These are phyloP conservation scores for Grus americana DNA, from an alignment of 2,113 vertebrate species.

Conservation along the genomic window DNA sequence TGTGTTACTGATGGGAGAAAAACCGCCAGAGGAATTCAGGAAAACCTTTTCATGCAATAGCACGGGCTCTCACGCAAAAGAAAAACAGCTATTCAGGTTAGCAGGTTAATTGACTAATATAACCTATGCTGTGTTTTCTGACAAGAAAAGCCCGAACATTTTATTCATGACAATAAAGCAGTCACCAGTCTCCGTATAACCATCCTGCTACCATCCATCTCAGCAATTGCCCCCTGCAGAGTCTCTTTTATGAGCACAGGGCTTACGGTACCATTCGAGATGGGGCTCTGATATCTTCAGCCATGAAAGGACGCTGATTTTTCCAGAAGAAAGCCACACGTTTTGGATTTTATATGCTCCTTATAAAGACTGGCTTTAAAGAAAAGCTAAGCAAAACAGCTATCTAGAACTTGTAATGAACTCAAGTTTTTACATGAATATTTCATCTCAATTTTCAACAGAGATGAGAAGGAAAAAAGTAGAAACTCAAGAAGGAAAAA, in stretches of 20 bases:
- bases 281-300: not conserved
- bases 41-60: not conserved
- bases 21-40: not conserved
- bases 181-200: not conserved
- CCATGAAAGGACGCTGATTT: not conserved
- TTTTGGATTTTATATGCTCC: not conserved
- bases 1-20: not conserved
- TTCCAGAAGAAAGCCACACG: not conserved
- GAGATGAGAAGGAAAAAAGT: not conserved
- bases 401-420: not conserved
- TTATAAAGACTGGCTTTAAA: not conserved
- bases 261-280: not conserved
- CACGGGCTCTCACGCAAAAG: not conserved
- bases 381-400: not conserved
- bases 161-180: conserved; percentile 32
- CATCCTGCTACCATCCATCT: not conserved
- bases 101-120: conserved; percentile 54
- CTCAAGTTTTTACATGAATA: not conserved
- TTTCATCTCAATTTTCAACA: not conserved
- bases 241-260: not conserved
- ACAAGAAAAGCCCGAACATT: not conserved
- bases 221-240: not conserved
- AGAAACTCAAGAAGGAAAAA: not conserved
- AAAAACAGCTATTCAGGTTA: conserved; percentile 12
- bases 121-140: conserved; percentile 6